Conservation (phyloP, 2,888 invertebrate genomes). For the Lepetodrilus schrolli region DNA sequence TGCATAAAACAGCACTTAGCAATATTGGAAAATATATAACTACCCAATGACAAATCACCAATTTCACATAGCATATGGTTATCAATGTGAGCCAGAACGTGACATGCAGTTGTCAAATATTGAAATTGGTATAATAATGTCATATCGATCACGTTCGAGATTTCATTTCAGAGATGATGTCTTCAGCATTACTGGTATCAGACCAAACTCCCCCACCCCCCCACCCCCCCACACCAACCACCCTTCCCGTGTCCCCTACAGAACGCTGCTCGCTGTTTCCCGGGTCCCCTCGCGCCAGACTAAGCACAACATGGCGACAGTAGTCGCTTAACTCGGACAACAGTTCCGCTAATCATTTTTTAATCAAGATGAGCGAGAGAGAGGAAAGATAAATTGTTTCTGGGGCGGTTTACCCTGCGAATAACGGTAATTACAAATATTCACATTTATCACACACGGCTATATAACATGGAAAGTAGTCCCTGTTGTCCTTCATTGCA, state of each 20-base stretch:
- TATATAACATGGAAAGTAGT: conserved; percentile 8
- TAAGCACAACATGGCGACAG: conserved; percentile 1
- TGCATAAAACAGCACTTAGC: no score
- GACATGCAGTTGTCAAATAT: no score
- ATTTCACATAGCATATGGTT: no score
- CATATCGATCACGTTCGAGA: no score
- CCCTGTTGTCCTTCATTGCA: no score
- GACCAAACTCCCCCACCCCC: background rate
- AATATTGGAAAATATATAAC: no score
- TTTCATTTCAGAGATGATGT: background rate
- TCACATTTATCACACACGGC: conserved; percentile 26
- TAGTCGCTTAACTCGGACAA: background rate
- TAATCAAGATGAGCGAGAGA: conserved; percentile 38
- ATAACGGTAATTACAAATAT: conserved; percentile 27
- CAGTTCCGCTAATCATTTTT: conserved; percentile 40
- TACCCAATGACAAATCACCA: no score
- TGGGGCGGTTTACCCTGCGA: conserved; percentile 2
- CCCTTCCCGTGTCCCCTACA: background rate
- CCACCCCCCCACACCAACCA: background rate
- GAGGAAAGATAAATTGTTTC: conserved; percentile 29
- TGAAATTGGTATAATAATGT: no score
- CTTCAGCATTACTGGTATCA: background rate
- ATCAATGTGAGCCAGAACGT: no score
- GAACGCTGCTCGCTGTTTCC: background rate
- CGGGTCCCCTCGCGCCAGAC: background rate